phyloP scores from a whole-genome alignment of 2,797 vertebrate genomes.

The Rhinella marina region DNA sequence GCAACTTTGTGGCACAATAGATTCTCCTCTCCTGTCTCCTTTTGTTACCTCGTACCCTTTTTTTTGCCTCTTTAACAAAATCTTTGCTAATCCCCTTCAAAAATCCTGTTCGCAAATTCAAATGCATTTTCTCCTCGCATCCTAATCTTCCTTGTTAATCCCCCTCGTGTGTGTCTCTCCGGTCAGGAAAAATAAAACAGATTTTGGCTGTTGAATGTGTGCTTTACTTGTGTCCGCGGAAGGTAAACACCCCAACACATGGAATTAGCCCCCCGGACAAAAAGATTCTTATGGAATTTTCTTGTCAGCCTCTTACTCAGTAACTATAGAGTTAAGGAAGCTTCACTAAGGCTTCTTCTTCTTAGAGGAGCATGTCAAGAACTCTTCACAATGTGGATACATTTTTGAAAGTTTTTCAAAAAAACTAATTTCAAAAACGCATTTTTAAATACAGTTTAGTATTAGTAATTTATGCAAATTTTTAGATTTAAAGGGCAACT shows the following conservation, averaged over 20 bases:
- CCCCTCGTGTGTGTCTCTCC: slow-evolving; percentile 48
- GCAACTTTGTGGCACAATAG: slow-evolving; percentile 57
- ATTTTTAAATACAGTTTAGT: background rate
- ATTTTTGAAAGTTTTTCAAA: background rate
- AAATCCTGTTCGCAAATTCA: slow-evolving; percentile 58
- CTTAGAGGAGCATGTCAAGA: background rate
- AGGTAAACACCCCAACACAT: slow-evolving; percentile 44
- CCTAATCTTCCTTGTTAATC: slow-evolving; percentile 54
- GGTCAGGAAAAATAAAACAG: slow-evolving; percentile 26
- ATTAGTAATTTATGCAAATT: background rate
- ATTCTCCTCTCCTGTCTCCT: slow-evolving; percentile 31
- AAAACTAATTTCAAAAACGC: background rate
- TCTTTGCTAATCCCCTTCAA: slow-evolving; percentile 55
- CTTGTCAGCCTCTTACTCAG: slow-evolving; percentile 53
- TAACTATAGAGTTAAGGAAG: slow-evolving; percentile 64
- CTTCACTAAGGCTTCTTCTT: background rate
- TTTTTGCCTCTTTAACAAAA: slow-evolving; percentile 41
- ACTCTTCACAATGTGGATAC: too few species aligned
- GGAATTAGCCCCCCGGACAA: slow-evolving; percentile 32
- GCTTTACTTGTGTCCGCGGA: slow-evolving; percentile 31
- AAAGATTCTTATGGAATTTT: slow-evolving; percentile 27
- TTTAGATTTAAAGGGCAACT: background rate
- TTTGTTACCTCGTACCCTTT: slow-evolving; percentile 53
- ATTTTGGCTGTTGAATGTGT: slow-evolving; percentile 48
- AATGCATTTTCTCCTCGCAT: slow-evolving; percentile 53